Base-by-base conservation (phyloP, 2,113 vertebrate genomes). In the Daboia siamensis region DNA sequence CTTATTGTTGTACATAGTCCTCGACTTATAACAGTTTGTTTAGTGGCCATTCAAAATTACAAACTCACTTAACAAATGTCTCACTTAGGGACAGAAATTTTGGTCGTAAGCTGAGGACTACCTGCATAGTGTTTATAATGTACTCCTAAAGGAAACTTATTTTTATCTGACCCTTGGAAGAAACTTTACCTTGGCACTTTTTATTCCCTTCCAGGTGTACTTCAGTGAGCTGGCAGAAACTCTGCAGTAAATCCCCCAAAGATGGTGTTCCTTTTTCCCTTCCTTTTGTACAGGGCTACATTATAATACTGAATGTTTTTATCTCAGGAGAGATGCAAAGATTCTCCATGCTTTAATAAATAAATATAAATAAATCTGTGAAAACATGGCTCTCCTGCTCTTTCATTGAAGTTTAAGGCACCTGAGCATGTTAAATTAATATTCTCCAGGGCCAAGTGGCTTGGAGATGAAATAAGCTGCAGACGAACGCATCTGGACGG, bases 181-280 rank as follows among this genome's bases (percentile, higher is more conserved):
- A 11, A 46, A 33, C 44, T n/a, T 88, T 39, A 24, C 33, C 55
- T 5, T 46, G 39, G 15, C 93, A 93, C 10, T 61, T 59, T 55
- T 17, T 92, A 93, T 95, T 88, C 94, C 80, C 44, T 93, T 90
- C 87, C 95, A 98, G 98, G 57, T 92, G 55, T 97, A 96, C 89
- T 95, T 97, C 89, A 95, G 48, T 23, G 96, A 93, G 92, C 93
- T 94, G 48, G 92, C 95, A 24, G 93, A 93, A 39, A 56, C 6
- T 11, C 9, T 52, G 33, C 5, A 33, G 44, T 20, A 93, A 93
- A 4, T 52, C 33, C 8, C 20, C 0, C 39, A n/a, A 90, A 64
- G 29, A 26, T 86, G 1, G 1, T 1, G 6, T 80, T 80, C 39
- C n/a, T 80, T 44, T 56, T 5, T 56, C 17, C 17, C 17, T 17